phyloP scores from a whole-genome alignment of 2,888 invertebrate species.

The Noctua pronuba region DNA sequence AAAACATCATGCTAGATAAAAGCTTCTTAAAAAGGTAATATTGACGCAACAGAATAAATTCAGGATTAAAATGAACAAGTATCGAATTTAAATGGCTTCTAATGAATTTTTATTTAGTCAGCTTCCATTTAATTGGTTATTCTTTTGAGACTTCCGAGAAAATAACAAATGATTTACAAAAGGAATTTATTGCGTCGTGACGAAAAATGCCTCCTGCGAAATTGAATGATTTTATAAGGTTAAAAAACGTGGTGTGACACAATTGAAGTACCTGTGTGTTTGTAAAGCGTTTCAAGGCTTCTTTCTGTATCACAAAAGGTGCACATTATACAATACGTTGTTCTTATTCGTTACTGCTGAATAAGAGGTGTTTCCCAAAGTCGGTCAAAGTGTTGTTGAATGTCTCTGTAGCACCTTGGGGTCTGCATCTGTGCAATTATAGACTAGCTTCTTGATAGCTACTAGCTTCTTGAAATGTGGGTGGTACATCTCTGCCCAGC shows the following conservation, averaged over 20 bases:
- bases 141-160: not conserved
- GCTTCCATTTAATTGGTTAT: not conserved
- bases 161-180: not conserved
- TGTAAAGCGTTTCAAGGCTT: not conserved
- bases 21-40: not conserved
- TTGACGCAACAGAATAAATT: not conserved
- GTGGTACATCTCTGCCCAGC: not conserved
- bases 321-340: not conserved
- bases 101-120: not conserved
- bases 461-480: not conserved
- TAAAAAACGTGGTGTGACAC: no score
- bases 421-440: not conserved
- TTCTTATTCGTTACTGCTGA: not conserved
- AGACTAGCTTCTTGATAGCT: not conserved
- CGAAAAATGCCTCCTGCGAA: not conserved
- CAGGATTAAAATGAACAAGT: not conserved
- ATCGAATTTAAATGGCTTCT: not conserved
- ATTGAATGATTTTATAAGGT: not conserved
- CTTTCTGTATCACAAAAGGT: not conserved
- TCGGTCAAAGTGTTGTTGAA: not conserved
- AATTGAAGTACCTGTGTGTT: not conserved
- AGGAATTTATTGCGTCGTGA: not conserved
- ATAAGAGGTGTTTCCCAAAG: not conserved
- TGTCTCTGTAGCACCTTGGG: not conserved
- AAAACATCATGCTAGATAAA: constrained; percentile 2